Conservation (phyloP, 1,140 invertebrate species). For the Diploscapter pachys region DNA sequence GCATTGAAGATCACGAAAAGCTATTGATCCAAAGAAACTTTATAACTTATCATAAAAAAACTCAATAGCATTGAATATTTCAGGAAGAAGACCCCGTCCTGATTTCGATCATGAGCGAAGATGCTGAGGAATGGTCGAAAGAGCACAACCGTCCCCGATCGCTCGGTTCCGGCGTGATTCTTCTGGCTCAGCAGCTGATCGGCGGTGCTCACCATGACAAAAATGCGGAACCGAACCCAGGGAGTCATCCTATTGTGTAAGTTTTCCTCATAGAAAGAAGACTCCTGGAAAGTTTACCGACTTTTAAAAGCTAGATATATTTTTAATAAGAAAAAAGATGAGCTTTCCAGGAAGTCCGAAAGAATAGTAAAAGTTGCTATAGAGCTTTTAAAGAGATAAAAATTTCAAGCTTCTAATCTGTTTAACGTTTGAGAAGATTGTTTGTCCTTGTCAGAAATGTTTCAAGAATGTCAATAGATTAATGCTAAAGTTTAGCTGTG, state of each 20-base stretch:
- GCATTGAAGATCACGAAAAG: not conserved
- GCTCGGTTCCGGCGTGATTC: conserved; percentile 45
- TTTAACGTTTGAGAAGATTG: conserved; percentile 5
- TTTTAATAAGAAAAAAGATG: conserved; percentile 6
- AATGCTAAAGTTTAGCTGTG: too few relatives aligned
- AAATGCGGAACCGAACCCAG: not conserved
- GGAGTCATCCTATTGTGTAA: conserved; percentile 6
- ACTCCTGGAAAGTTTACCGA: conserved; percentile 10
- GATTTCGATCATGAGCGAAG: conserved; percentile 31
- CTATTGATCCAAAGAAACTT: not conserved
- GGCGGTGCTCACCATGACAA: conserved; percentile 28
- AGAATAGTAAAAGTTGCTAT: not conserved
- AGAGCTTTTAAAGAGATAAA: not conserved
- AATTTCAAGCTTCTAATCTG: not conserved
- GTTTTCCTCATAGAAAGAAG: not conserved
- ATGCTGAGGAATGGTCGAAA: conserved; percentile 17
- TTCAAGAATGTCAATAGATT: too few relatives aligned
- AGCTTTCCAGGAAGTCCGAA: conserved; percentile 1
- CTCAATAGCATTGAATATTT: conserved; percentile 12
- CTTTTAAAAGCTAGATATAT: conserved; percentile 11
- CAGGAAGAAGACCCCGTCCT: conserved; percentile 35
- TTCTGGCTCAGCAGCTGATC: conserved; percentile 47
- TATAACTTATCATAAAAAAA: not conserved
- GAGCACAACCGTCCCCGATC: conserved; percentile 14
- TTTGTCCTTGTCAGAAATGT: too few relatives aligned